Conservation (phyloP, 2,888 invertebrate species). For the Agrochola macilenta region DNA sequence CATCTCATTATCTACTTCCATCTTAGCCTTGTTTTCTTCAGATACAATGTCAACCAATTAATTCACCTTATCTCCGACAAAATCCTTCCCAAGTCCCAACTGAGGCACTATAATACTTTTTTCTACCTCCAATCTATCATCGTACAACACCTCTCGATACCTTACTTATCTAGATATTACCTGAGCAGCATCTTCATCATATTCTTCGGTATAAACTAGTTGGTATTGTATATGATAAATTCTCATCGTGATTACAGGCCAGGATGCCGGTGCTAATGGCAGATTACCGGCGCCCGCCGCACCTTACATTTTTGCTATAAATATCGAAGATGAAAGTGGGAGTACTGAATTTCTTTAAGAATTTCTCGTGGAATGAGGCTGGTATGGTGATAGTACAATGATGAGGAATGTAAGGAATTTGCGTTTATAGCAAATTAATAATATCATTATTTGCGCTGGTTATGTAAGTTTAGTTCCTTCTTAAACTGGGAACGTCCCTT, state of each 20-base stretch:
- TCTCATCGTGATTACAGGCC: conserved; percentile 51
- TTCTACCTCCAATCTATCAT: conserved; percentile 13
- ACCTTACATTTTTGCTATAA: conserved; percentile 61
- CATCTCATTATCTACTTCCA: background rate
- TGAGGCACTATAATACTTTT: background rate
- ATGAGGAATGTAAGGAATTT: background rate
- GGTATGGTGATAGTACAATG: conserved; percentile 9
- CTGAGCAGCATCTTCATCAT: conserved; percentile 61
- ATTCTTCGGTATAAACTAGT: conserved; percentile 51
- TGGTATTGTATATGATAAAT: conserved; percentile 58
- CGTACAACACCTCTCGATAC: conserved; percentile 54
- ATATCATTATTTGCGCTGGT: background rate
- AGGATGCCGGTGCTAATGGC: conserved; percentile 56
- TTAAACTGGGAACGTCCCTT: background rate
- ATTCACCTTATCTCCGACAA: background rate
- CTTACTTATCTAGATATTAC: conserved; percentile 56
- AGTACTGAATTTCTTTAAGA: conserved; percentile 36
- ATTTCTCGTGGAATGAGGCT: conserved; percentile 20
- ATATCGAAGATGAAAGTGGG: conserved; percentile 59
- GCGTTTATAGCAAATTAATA: background rate
- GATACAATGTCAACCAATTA: background rate
- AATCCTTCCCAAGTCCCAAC: background rate
- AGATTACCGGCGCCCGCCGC: conserved; percentile 62
- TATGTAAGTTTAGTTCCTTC: background rate
- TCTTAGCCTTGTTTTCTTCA: background rate